Percentiles rank a stretch among this genome's conserved stretches.
Conservation (phyloP, 2,113 vertebrate genomes). For the Plotosus lineatus region DNA sequence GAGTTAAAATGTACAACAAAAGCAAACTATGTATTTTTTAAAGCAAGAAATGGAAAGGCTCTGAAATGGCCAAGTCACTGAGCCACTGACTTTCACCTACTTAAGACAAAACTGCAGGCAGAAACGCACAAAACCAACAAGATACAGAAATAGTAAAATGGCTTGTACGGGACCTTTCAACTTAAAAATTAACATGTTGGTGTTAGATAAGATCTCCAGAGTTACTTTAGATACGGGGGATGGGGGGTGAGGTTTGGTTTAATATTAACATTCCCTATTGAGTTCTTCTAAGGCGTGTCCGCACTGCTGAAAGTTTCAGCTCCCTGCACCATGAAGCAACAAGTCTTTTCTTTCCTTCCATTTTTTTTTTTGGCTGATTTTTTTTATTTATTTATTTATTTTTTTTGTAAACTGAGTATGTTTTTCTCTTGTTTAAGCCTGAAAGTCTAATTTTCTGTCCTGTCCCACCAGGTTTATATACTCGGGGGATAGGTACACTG, state of each 20-base stretch:
- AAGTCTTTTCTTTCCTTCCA: neutral
- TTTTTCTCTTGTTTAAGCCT: neutral
- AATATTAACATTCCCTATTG: conserved; percentile 16
- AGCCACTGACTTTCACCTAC: too few species aligned
- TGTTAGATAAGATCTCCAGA: neutral
- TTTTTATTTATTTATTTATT: neutral
- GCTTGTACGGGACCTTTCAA: neutral
- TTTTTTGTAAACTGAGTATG: neutral
- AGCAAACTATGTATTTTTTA: too few species aligned
- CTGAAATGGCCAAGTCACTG: too few species aligned
- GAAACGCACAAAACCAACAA: too few species aligned
- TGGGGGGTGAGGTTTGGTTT: conserved; percentile 14
- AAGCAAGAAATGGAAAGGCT: too few species aligned
- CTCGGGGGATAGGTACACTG: neutral
- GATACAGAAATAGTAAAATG: neutral
- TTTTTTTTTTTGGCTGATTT: neutral
- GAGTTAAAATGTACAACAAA: too few species aligned
- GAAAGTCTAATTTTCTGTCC: neutral
- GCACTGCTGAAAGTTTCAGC: neutral
- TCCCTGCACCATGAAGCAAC: neutral
- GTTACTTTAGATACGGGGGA: neutral
- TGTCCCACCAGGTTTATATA: conserved; percentile 2
- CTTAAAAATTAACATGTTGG: neutral
- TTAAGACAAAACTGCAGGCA: too few species aligned
- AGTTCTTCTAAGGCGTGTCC: neutral